A percentile compares a stretch with the other conserved stretches of the same genome.
Evolutionary conservation across 2,113 vertebrate genomes (phyloP).

Genomic region (Dermatemys mawii): DNA sequence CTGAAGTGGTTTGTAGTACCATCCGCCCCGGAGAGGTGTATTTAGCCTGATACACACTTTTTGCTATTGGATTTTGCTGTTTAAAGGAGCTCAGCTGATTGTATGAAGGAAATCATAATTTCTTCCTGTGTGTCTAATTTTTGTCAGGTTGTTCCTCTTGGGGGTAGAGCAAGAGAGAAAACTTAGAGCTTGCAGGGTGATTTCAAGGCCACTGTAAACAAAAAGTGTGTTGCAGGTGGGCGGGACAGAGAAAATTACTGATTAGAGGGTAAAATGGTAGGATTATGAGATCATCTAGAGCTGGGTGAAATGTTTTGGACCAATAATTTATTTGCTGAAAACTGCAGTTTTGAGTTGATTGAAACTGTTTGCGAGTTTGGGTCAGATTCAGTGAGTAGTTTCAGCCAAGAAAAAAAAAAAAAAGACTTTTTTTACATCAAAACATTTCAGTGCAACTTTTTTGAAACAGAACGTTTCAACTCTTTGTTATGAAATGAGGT

Average conservation of each 20-base stretch:
- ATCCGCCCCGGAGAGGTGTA: constrained; percentile 48
- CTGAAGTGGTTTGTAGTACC: constrained; percentile 60
- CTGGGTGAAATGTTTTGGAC: background rate
- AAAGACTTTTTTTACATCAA: background rate
- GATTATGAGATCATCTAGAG: background rate
- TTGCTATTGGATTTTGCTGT: constrained; percentile 47
- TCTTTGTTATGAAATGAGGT: background rate
- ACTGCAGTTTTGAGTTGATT: background rate
- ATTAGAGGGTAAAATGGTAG: background rate
- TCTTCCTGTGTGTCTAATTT: constrained; percentile 52
- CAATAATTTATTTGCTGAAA: background rate
- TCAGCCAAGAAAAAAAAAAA: background rate
- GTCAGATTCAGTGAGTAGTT: background rate
- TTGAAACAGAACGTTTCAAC: background rate
- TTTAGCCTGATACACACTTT: constrained; percentile 60
- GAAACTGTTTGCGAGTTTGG: background rate
- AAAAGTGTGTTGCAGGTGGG: background rate
- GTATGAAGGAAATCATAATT: constrained; percentile 60
- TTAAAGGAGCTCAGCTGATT: constrained; percentile 61
- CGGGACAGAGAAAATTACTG: background rate
- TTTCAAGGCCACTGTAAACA: background rate
- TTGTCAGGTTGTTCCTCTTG: constrained; percentile 23
- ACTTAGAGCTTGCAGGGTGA: background rate
- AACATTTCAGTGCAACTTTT: background rate
- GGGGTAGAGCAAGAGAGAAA: constrained; percentile 45